These are phyloP conservation scores for Dermochelys coriacea DNA, from an alignment of 2,797 vertebrate genomes.

Conservation along the genomic window DNA sequence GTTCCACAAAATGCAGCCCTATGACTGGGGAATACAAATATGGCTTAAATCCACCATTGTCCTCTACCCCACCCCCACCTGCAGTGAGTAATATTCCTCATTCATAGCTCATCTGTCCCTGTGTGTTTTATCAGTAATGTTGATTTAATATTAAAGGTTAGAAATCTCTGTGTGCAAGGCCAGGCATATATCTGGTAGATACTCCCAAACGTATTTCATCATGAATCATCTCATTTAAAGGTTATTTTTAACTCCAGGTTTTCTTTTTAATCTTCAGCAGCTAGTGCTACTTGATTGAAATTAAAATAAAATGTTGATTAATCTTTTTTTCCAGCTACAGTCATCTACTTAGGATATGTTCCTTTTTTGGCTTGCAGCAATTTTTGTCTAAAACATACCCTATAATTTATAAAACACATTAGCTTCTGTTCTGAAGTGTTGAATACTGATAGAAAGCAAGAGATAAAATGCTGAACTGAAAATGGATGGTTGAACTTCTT, in stretches of 20 bases:
- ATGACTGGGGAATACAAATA: neutral
- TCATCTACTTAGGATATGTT: neutral
- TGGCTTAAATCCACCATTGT: neutral
- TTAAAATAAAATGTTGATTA: neutral
- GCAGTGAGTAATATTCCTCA: neutral
- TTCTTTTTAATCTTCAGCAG: neutral
- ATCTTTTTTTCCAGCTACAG: neutral
- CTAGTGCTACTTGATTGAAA: neutral
- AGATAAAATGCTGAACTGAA: neutral
- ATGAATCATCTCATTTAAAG: slow-evolving; percentile 5
- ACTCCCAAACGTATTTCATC: slow-evolving; percentile 35
- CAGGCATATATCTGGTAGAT: slow-evolving; percentile 23
- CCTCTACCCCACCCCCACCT: neutral
- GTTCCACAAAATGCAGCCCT: neutral
- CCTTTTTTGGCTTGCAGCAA: neutral
- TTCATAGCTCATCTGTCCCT: neutral
- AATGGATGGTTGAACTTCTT: neutral
- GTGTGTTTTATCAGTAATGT: neutral
- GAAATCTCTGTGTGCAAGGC: slow-evolving; percentile 18
- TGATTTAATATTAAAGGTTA: slow-evolving; percentile 1
- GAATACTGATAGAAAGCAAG: neutral
- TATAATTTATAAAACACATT: neutral
- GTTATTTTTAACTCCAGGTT: slow-evolving; percentile 17
- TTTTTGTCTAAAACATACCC: neutral
- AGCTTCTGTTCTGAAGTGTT: neutral